Conservation (phyloP, 2,113 vertebrate genomes). For the Hipposideros armiger region DNA sequence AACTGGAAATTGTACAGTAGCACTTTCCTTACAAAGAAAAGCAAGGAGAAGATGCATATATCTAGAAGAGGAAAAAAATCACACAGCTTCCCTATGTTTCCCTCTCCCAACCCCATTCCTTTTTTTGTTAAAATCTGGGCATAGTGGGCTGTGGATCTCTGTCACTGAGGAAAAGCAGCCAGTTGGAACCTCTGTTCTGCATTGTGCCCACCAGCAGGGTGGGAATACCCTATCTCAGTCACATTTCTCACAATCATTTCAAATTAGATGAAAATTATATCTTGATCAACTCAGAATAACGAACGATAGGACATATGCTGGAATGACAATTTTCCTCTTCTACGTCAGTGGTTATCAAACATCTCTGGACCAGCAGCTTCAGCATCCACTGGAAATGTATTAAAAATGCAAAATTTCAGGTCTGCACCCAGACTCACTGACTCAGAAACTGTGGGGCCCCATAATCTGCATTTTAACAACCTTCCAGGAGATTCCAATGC, state of each 20-base stretch:
- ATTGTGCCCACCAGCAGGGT: background rate
- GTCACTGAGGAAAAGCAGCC: background rate
- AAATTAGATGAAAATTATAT: background rate
- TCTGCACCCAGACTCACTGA: background rate
- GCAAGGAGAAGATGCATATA: background rate
- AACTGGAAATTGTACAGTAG: background rate
- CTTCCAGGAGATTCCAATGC: background rate
- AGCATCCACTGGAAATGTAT: background rate
- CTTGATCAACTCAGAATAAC: background rate
- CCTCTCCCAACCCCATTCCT: background rate
- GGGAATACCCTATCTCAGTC: background rate
- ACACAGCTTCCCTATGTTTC: background rate
- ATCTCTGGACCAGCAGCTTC: background rate
- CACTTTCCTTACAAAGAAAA: background rate
- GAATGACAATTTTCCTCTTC: background rate
- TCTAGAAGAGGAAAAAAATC: background rate
- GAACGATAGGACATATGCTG: background rate
- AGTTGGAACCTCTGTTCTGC: background rate
- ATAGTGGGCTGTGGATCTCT: background rate
- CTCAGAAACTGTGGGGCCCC: background rate
- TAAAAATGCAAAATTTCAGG: background rate
- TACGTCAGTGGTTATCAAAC: background rate
- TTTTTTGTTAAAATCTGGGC: background rate
- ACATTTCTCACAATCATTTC: background rate
- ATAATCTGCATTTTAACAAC: background rate